Base-by-base conservation (phyloP, 2,888 invertebrate genomes). In the Masnerella sp. region DNA sequence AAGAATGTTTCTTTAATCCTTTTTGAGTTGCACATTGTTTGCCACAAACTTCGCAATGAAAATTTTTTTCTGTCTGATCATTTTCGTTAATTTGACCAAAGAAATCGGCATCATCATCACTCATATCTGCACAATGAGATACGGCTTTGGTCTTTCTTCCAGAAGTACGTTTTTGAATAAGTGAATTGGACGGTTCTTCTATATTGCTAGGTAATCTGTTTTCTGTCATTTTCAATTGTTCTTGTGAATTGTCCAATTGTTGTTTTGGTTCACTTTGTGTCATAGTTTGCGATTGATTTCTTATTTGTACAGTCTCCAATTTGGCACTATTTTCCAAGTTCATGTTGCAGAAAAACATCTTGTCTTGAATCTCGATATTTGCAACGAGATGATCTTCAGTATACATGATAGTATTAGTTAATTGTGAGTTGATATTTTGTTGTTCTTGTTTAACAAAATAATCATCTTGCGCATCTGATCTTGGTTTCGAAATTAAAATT, bases 371-470 rank as follows among this genome's bases (percentile, higher is more conserved):
- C 1, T 59, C 47, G 1, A 72, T 2, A 2, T 75, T 75, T 3
- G 77, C 69, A 0, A 64, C 59, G 5, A 74, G 17, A 18, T 43
- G 52, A n/a, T 77, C 77, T 38, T 79, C 73, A 30, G 78, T 43
- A 62, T 82, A 86, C 0, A 81, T 72, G n/a, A 82, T 82, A n/a
- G 75, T 79, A 7, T n/a, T n/a, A n/a, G 15, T 36, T 2, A 68
- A 7, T 20, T 73, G 68, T 0, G 67, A 7, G 22, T 52, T 74
- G 4, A 74, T 20, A 8, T 47, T 73, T 9, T 56, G 58, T 17
- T 49, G 77, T 69, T 85, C 85, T 68, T 85, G 77, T 76, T 87
- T 87, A 1, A 83, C 80, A 76, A 83, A 85, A 65, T 86, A 87
- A 9, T 77, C 72, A 5, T 81, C 81, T 52, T 82, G 76, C 5